A percentile compares a stretch with the other conserved stretches of the same genome.
These are phyloP conservation scores for Cyclina sinensis DNA, from an alignment of 1,140 invertebrate genomes.

Conservation along the genomic window DNA sequence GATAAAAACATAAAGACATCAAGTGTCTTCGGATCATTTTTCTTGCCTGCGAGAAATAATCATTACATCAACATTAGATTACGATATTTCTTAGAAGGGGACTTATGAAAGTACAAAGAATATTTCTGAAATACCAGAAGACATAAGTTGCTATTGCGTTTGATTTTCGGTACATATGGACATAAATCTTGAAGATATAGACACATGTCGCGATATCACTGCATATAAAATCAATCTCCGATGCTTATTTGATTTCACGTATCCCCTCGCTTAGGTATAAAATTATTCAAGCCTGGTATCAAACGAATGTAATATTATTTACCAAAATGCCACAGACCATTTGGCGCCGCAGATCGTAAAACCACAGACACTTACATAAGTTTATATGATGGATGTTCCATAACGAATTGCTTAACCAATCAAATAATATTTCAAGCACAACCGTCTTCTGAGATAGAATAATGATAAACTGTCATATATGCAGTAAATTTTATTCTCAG, in stretches of 20 bases:
- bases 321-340: constrained; percentile 3
- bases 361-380: constrained; percentile 11
- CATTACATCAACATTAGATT: too few relatives aligned
- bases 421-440: constrained; percentile 5
- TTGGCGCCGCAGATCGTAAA: constrained; percentile 28
- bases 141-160: not conserved
- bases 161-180: not conserved
- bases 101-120: too few relatives aligned
- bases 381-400: constrained; percentile 14
- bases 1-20: too few relatives aligned
- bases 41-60: too few relatives aligned
- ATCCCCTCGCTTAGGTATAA: not conserved
- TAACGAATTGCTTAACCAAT: not conserved
- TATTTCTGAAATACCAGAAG: not conserved
- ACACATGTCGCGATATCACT: not conserved
- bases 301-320: not conserved
- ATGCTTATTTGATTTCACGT: constrained; percentile 5
- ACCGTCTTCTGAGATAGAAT: not conserved
- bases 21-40: too few relatives aligned
- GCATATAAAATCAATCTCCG: not conserved
- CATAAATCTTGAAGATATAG: not conserved
- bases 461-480: constrained; percentile 26
- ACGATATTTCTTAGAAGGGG: too few relatives aligned
- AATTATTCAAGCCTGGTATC: constrained; percentile 4
- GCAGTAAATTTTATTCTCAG: not conserved